Evolutionary conservation across 23 tunicate species (phyloP), one percentile per base, ranked within the genome.

Genomic region (Botrylloides violaceus): DNA sequence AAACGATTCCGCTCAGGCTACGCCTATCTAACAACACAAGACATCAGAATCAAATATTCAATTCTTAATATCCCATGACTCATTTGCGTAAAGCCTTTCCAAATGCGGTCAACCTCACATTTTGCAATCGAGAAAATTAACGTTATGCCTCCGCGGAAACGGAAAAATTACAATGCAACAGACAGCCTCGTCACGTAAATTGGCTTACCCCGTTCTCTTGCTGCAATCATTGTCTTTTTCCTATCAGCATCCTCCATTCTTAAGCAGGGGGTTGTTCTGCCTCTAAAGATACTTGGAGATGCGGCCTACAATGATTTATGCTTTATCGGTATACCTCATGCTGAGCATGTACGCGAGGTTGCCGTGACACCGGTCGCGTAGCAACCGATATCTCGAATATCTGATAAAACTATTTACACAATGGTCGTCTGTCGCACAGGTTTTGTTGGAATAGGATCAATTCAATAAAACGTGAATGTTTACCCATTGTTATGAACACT

Each of bases 161-260:
- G n/a, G n/a, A n/a, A n/a, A n/a, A n/a, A n/a, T n/a, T n/a, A n/a
- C n/a, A n/a, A n/a, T n/a, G n/a, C n/a, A n/a, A n/a, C n/a, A n/a
- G n/a, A n/a, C n/a, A n/a, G n/a, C n/a, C n/a, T n/a, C n/a, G n/a
- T n/a, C n/a, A n/a, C n/a, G n/a, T n/a, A n/a, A n/a, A n/a, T n/a
- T n/a, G n/a, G 12, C 78, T 73, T 70, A 81, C 95, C 95, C 75
- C 95, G 43, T 57, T 87, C 95, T 27, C 95, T 76, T 28, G 95
- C 95, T 50, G 95, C 95, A 66, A 87, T 87, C 95, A 87, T 80
- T 29, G 77, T 79, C 22, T 70, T 76, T 58, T 87, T 87, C 70
- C 86, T 73, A 49, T 87, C 86, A 23, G 58, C 37, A 43, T 68
- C 74, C 29, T 68, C 74, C 74, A 68, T 68, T 68, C 9, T 68